Evolutionary conservation across 2,888 invertebrate species (phyloP).

Genomic region (Watsonalla cultraria): DNA sequence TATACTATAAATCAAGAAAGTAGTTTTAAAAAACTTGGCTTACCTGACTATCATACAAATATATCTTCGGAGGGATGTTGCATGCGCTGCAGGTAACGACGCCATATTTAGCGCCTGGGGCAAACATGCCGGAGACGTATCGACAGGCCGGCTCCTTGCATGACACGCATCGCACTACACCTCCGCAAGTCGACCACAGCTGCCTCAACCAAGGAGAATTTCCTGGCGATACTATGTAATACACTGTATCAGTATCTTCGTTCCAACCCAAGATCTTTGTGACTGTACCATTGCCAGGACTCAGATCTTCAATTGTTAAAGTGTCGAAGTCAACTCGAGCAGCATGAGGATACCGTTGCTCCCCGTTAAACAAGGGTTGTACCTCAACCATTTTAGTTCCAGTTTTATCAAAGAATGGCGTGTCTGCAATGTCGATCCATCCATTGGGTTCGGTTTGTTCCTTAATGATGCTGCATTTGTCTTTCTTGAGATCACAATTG

Average conservation of each 20-base stretch:
- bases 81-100: constrained; percentile 55
- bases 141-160: constrained; percentile 84
- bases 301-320: constrained; percentile 59
- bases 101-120: constrained; percentile 55
- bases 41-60: constrained; percentile 71
- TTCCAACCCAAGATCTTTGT: constrained; percentile 81
- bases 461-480: constrained; percentile 61
- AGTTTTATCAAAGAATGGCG: constrained; percentile 72
- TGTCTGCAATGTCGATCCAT: constrained; percentile 81
- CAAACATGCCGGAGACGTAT: constrained; percentile 79
- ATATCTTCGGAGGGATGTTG: constrained; percentile 54
- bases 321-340: constrained; percentile 51
- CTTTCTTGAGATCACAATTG: constrained; percentile 71
- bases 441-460: constrained; percentile 79
- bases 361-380: constrained; percentile 46
- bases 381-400: constrained; percentile 68
- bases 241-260: constrained; percentile 76
- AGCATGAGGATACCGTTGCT: constrained; percentile 67
- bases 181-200: constrained; percentile 74
- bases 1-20: neutral
- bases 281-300: constrained; percentile 80
- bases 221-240: constrained; percentile 83
- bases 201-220: constrained; percentile 84
- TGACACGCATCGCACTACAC: constrained; percentile 79
- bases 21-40: constrained; percentile 3